Evolutionary conservation across 2,113 vertebrate species (phyloP).

Genomic region (Ailuropoda melanoleuca): DNA sequence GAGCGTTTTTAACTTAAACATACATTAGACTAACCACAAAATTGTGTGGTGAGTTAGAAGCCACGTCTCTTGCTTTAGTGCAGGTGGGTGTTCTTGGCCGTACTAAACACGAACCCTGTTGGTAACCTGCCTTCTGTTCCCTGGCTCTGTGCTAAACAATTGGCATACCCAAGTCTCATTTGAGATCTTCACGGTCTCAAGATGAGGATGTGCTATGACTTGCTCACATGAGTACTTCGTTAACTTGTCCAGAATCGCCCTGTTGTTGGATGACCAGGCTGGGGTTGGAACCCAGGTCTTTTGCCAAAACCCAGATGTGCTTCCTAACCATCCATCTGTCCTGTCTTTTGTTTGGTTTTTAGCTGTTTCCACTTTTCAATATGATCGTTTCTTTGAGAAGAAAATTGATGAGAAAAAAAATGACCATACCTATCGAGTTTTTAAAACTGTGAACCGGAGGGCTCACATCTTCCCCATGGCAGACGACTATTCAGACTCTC

Average conservation of each 20-base stretch:
- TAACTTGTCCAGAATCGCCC: not conserved
- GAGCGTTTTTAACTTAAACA: not conserved
- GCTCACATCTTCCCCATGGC: conserved; percentile 96
- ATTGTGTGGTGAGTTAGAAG: not conserved
- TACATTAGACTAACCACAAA: not conserved
- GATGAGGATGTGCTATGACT: not conserved
- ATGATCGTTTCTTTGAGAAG: conserved; percentile 96
- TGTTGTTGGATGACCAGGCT: not conserved
- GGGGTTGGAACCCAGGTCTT: not conserved
- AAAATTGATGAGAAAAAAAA: conserved; percentile 96
- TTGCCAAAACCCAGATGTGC: not conserved
- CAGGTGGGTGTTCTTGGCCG: not conserved
- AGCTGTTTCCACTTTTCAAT: conserved; percentile 92
- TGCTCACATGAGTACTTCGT: not conserved
- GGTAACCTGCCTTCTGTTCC: not conserved
- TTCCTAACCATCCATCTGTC: not conserved
- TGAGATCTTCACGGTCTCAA: not conserved
- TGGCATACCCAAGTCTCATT: not conserved
- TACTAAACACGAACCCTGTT: not conserved
- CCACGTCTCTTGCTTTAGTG: not conserved
- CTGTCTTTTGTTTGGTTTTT: conserved; percentile 52
- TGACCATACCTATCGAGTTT: conserved; percentile 97
- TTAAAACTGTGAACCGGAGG: conserved; percentile 96
- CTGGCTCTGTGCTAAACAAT: too few species aligned
- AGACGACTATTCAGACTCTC: conserved; percentile 90